Conservation (phyloP, 2,113 vertebrate species). For the Lates calcarifer region DNA sequence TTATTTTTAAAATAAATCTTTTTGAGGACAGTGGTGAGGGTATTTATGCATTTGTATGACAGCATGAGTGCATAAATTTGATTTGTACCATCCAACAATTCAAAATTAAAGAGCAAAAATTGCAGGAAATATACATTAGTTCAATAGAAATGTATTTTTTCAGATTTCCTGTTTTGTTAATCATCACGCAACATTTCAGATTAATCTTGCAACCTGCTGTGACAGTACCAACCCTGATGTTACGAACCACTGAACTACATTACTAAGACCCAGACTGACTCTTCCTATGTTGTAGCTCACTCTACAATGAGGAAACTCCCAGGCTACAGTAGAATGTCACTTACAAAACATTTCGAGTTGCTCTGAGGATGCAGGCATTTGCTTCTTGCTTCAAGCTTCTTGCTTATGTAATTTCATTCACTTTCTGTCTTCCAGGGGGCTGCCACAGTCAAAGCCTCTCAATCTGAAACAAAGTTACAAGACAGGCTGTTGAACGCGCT, state of each 20-base stretch:
- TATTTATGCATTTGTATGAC: neutral
- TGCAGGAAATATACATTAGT: neutral
- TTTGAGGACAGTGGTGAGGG: neutral
- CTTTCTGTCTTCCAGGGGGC: neutral
- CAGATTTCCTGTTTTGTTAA: neutral
- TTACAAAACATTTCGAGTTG: neutral
- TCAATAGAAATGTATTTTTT: neutral
- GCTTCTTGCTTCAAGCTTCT: neutral
- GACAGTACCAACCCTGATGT: neutral
- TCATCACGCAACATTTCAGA: neutral
- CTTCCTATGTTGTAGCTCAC: neutral
- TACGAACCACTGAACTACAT: slow-evolving; percentile 2
- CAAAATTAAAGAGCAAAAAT: no score
- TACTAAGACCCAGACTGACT: neutral
- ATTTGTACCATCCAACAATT: no score
- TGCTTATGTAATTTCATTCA: neutral
- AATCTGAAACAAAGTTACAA: slow-evolving; percentile 33
- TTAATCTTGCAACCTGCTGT: neutral
- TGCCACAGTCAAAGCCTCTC: neutral
- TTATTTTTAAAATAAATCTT: neutral
- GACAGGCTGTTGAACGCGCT: slow-evolving; percentile 3
- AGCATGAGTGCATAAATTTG: no score
- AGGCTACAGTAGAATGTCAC: neutral
- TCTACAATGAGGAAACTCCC: slow-evolving; percentile 1
- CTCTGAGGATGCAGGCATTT: neutral